Base-by-base conservation (phyloP, 2,888 invertebrate genomes). In the Tribolium freemani region DNA sequence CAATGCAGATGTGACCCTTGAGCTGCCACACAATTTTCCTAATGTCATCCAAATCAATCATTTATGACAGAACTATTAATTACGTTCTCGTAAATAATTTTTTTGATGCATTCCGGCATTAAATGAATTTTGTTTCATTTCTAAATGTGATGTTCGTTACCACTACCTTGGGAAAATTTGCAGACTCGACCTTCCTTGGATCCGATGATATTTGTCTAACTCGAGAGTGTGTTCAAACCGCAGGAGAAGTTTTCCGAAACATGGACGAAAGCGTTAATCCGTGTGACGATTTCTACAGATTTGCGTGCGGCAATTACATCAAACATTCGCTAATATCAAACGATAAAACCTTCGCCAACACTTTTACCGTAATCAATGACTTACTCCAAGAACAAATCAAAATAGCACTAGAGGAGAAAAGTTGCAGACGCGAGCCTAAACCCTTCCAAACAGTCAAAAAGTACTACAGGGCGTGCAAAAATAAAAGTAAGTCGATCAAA, bases 391-490 rank as follows among this genome's bases (percentile, higher is more conserved):
- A 87, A 71, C 87, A 88, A 74, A 77, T 88, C 60, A 87, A 93
- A 20, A 87, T 89, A 0, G 89, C 93, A 77, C 89, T 94, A 50
- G 93, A 93, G 75, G 92, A 92, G 77, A 90, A 92, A 0, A 85
- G 90, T 4, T 26, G 26, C 5, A 26, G 26, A 5, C 86, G 89
- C 10, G 93, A 93, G 76, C 91, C 93, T 0, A 90, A 90, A 76
- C 93, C 94, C 0, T 93, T 95, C 83, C 88, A 87, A 63, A 90
- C 96, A 69, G 94, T 94, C 11, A 96, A 96, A 85, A 91, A 92
- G 13, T 88, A 97, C 72, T 97, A 95, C 88, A 90, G 91, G 80
- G 92, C 96, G 56, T 97, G 97, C 87, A 94, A 96, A 92, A 95
- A 97, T 84, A 92, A 93, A 87, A 91, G 87, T 87, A 76, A 76